A percentile compares a stretch with the other conserved stretches of the same genome.
These are phyloP conservation scores for Rhingia rostrata DNA, from an alignment of 2,888 invertebrate genomes.

Conservation along the genomic window DNA sequence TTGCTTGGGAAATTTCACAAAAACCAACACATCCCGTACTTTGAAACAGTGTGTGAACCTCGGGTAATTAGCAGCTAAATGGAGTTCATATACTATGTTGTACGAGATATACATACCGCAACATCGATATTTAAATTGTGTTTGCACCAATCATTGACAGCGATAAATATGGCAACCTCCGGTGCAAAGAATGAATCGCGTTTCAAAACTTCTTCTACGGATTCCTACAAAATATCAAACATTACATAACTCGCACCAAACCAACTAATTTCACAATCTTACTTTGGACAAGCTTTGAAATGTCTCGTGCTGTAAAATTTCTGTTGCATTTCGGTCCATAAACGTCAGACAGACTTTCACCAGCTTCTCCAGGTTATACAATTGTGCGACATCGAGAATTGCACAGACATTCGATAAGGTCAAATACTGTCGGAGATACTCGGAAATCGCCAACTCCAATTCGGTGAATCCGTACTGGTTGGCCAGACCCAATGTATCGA, in stretches of 20 bases:
- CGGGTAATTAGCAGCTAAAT: too few relatives aligned
- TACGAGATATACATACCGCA: conserved; percentile 75
- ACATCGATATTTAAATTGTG: conserved; percentile 87
- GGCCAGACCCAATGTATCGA: conserved; percentile 92
- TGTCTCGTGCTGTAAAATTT: conserved; percentile 92
- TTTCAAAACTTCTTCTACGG: conserved; percentile 92
- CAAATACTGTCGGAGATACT: conserved; percentile 94
- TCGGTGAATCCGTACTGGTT: conserved; percentile 98
- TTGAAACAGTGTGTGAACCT: too few relatives aligned
- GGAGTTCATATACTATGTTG: neutral
- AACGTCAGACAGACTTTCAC: conserved; percentile 93
- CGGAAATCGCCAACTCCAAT: conserved; percentile 95
- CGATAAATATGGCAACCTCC: conserved; percentile 97
- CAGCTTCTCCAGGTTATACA: conserved; percentile 87
- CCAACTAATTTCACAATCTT: neutral
- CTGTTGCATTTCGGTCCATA: conserved; percentile 94
- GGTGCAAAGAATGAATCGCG: conserved; percentile 98
- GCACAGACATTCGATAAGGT: conserved; percentile 95
- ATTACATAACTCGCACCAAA: neutral
- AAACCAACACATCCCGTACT: too few relatives aligned
- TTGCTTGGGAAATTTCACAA: too few relatives aligned
- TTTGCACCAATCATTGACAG: conserved; percentile 93
- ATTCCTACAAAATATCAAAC: conserved; percentile 83
- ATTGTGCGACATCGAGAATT: conserved; percentile 94
- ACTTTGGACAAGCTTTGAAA: conserved; percentile 92